phyloP scores from a whole-genome alignment of 2,888 invertebrate genomes.

The Argynnis bischoffii region DNA sequence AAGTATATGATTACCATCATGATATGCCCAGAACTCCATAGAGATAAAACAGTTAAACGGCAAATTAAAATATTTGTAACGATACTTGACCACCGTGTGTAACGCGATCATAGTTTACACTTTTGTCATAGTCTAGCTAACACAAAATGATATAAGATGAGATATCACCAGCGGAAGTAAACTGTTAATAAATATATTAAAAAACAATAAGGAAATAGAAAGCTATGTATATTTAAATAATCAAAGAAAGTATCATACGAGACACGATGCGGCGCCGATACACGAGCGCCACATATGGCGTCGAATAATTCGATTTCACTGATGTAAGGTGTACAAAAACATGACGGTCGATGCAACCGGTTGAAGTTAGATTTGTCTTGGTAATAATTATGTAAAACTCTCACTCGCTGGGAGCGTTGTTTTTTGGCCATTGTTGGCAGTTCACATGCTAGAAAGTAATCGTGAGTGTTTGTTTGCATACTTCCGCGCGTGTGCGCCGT shows the following conservation, averaged over 20 bases:
- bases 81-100: no score
- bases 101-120: no score
- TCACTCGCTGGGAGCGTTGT: slow-evolving; percentile 49
- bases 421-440: slow-evolving; percentile 48
- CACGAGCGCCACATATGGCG: slow-evolving; percentile 9
- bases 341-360: slow-evolving; percentile 33
- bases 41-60: no score
- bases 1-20: no score
- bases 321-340: slow-evolving; percentile 31
- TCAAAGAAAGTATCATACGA: slow-evolving; percentile 19
- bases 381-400: slow-evolving; percentile 39
- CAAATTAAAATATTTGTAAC: no score
- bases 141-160: neutral
- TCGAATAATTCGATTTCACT: slow-evolving; percentile 29
- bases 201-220: slow-evolving; percentile 23
- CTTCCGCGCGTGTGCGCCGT: slow-evolving; percentile 33
- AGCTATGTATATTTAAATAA: slow-evolving; percentile 17
- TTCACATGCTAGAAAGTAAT: slow-evolving; percentile 42
- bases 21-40: no score
- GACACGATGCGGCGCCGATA: neutral
- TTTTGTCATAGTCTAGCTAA: no score
- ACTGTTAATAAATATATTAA: neutral
- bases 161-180: neutral
- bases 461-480: slow-evolving; percentile 30
- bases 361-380: slow-evolving; percentile 35